Percentiles rank a stretch among this genome's conserved stretches.
phyloP scores from a whole-genome alignment of 2,888 invertebrate species.

The Scelioninae gen. 2 region DNA sequence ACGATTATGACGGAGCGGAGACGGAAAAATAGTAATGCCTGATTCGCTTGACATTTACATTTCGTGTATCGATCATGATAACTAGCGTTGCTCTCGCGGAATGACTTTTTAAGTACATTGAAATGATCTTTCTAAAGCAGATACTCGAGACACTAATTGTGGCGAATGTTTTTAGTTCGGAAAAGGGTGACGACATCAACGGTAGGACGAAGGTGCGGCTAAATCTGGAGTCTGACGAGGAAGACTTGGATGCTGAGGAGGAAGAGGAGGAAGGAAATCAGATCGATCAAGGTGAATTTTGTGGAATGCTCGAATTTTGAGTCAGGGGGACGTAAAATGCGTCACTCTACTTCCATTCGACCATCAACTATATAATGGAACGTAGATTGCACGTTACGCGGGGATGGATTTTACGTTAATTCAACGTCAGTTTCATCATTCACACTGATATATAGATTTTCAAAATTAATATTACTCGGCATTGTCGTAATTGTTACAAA shows the following conservation, averaged over 20 bases:
- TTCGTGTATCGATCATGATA: conserved; percentile 14
- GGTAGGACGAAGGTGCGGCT: conserved; percentile 84
- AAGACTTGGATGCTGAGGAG: conserved; percentile 76
- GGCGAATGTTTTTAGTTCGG: conserved; percentile 76
- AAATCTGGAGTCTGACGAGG: conserved; percentile 80
- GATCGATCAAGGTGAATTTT: conserved; percentile 65
- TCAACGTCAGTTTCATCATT: too few relatives aligned
- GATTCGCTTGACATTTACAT: conserved; percentile 23
- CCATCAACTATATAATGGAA: too few relatives aligned
- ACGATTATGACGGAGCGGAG: conserved; percentile 82
- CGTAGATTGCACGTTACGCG: too few relatives aligned
- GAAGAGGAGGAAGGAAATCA: conserved; percentile 66
- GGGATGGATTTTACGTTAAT: too few relatives aligned
- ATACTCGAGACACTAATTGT: too few relatives aligned
- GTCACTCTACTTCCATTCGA: too few relatives aligned
- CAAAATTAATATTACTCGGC: too few relatives aligned
- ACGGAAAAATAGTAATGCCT: conserved; percentile 78
- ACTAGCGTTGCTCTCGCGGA: conserved; percentile 8
- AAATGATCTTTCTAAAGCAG: too few relatives aligned
- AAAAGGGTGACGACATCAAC: conserved; percentile 83
- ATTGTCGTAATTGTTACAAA: too few relatives aligned
- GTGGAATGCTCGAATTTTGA: conserved; percentile 4
- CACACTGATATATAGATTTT: too few relatives aligned
- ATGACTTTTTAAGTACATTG: conserved; percentile 16
- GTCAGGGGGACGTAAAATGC: too few relatives aligned